These are phyloP conservation scores for Centroberyx gerrardi DNA, from an alignment of 2,797 vertebrate species.

Conservation along the genomic window DNA sequence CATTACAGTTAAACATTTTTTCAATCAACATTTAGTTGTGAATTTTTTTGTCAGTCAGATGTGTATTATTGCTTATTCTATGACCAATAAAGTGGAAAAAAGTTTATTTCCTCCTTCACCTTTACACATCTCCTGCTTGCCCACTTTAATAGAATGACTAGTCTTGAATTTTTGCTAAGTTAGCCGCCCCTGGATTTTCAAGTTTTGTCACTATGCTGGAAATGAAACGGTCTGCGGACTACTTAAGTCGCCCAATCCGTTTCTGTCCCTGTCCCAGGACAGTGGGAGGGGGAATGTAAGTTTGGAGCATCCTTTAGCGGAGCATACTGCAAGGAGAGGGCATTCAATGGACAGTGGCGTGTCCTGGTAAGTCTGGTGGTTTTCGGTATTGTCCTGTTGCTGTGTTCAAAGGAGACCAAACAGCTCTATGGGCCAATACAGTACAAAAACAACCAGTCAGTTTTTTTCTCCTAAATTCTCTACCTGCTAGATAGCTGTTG, in stretches of 20 bases:
- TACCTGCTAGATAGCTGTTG: constrained; percentile 1
- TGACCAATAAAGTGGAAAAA: neutral
- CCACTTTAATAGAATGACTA: neutral
- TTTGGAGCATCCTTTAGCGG: constrained; percentile 80
- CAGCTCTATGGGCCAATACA: constrained; percentile 40
- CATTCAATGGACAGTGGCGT: constrained; percentile 79
- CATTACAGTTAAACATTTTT: neutral
- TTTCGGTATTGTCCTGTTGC: constrained; percentile 78
- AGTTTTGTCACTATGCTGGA: constrained; percentile 56
- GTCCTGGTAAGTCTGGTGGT: constrained; percentile 84
- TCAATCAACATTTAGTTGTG: neutral
- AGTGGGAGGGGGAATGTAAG: constrained; percentile 77
- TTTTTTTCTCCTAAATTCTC: neutral
- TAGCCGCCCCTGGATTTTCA: constrained; percentile 16
- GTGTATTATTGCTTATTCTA: neutral
- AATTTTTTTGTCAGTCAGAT: neutral
- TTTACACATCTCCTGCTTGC: constrained; percentile 2
- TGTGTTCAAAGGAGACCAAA: constrained; percentile 60
- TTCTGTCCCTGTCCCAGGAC: constrained; percentile 84
- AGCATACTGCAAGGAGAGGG: constrained; percentile 73
- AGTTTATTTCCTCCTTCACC: neutral
- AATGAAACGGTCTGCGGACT: constrained; percentile 49
- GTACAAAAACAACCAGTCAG: neutral
- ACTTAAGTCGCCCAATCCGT: constrained; percentile 74
- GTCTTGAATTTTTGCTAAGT: neutral